Evolutionary conservation across 23 tunicate species (phyloP), one percentile per base, ranked within the genome.

Genomic region (Botrylloides violaceus): DNA sequence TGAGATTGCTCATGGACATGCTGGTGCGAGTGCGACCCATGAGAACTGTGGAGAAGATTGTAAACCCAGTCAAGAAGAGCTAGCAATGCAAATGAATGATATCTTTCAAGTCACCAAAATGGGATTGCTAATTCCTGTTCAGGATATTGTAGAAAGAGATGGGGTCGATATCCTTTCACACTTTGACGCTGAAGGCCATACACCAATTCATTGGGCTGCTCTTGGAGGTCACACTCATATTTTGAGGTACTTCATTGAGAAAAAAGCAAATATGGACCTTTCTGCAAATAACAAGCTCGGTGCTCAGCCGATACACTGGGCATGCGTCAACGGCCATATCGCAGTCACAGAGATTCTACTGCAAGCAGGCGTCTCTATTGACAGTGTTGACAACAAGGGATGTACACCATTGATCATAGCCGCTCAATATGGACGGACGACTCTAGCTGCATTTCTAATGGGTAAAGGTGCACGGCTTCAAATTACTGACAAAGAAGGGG

Each of bases 171-270:
- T 87, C 23, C 61, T 95, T 25, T 78, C 53, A 26, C 92, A 83
- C 48, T 81, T 57, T 71, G 99, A 95, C 59, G 70, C 81, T 65
- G 96, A 95, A 71, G 99, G 99, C 30, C 90, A 95, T 53, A 77
- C 99, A 23, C 99, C 99, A 26, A 58, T 95, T n/a, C 99, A 95
- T 47, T 95, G 99, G 99, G 99, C 99, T 36, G 96, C 96, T n/a
- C 75, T 95, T 2, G 99, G 99, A 22, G 99, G 99, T 36, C 99
- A 95, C 61, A 80, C 82, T 53, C 99, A 95, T 83, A 86, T 92
- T 37, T 60, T 95, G 48, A 68, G 92, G 62, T 95, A 87, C 57
- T 95, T 95, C 64, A 61, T 72, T 21, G 97, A 95, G 76, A 78
- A 84, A 21, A 87, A 89, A 84, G 95, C 96, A 20, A 85, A 94